Conservation (phyloP, 2,113 vertebrate species). For the Calonectris borealis region DNA sequence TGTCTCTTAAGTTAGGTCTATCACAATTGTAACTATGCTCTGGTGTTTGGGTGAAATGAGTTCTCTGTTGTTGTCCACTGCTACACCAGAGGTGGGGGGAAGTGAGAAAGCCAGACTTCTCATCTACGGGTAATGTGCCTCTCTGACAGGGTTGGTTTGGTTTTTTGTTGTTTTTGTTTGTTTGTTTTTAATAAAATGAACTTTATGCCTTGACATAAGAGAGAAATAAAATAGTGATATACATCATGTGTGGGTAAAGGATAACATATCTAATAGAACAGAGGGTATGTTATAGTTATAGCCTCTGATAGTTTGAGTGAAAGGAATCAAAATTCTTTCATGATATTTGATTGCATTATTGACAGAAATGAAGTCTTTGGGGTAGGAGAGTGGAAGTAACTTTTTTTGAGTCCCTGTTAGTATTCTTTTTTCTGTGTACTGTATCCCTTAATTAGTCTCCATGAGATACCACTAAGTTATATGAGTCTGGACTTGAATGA, state of each 20-base stretch:
- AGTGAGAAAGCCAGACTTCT: neutral
- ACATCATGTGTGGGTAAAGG: neutral
- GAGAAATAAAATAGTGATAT: neutral
- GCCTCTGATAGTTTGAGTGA: neutral
- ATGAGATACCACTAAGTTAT: neutral
- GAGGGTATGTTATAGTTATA: neutral
- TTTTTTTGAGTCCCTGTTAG: neutral
- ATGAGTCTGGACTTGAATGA: neutral
- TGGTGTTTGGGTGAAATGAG: neutral
- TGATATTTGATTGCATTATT: neutral
- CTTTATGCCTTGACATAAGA: neutral
- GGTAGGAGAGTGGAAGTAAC: neutral
- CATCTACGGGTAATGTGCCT: neutral
- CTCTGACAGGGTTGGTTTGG: neutral
- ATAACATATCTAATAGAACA: neutral
- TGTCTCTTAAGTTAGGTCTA: neutral
- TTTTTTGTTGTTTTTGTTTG: too few relatives aligned
- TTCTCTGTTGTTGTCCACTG: neutral
- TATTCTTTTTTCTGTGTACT: neutral
- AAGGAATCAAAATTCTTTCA: neutral
- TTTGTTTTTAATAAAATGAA: neutral
- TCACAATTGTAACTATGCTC: neutral
- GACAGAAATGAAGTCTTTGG: neutral
- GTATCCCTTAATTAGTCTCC: neutral
- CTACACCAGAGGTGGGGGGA: neutral